phyloP scores from a whole-genome alignment of 2,113 vertebrate species.

The Hippocampus comes region DNA sequence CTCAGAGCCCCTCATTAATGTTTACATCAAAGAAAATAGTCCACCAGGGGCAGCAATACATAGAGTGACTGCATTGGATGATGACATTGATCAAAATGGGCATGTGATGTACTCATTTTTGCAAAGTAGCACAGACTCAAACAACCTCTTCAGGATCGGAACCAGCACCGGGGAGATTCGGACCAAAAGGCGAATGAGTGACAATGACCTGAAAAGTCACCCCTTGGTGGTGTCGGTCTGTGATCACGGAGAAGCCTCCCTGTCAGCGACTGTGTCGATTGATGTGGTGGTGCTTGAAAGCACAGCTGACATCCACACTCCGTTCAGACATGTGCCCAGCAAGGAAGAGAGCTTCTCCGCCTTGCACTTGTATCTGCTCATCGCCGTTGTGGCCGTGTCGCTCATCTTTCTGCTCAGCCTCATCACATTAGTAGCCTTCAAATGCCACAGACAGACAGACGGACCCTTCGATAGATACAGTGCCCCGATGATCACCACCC shows the following conservation, averaged over 20 bases:
- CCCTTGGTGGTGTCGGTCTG: constrained; percentile 51
- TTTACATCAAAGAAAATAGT: too few species aligned
- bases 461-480: constrained; percentile 42
- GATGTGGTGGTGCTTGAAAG: constrained; percentile 56
- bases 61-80: too few species aligned
- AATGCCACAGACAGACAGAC: constrained; percentile 46
- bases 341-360: constrained; percentile 54
- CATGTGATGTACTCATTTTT: too few species aligned
- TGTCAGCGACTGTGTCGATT: constrained; percentile 56
- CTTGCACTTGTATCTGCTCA: constrained; percentile 55
- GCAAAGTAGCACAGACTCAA: too few species aligned
- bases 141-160: too few species aligned
- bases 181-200: background rate
- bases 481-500: constrained; percentile 58
- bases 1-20: too few species aligned
- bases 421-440: constrained; percentile 49
- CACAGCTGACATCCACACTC: constrained; percentile 44
- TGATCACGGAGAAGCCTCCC: constrained; percentile 59
- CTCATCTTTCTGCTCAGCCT: constrained; percentile 56
- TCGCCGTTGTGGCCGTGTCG: constrained; percentile 51
- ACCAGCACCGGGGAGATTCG: too few species aligned
- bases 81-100: too few species aligned
- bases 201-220: constrained; percentile 59
- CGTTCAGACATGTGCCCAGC: constrained; percentile 34
- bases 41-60: too few species aligned